Evolutionary conservation across 2,888 invertebrate genomes (phyloP).

Genomic region (Mythimna lalbum): DNA sequence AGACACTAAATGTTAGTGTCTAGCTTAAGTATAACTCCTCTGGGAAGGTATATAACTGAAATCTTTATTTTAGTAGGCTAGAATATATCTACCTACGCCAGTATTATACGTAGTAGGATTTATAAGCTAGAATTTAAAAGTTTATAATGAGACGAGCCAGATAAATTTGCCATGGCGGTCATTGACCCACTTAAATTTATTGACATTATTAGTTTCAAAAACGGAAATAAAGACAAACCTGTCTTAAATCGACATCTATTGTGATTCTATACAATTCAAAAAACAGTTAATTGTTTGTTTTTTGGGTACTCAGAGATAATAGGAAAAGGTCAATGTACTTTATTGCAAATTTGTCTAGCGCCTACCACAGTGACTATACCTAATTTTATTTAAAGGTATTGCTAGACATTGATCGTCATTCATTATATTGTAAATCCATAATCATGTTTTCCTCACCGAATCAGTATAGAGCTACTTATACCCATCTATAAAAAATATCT

Average conservation of each 20-base stretch:
- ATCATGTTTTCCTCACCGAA: neutral
- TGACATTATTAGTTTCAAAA: too few relatives aligned
- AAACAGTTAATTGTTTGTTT: too few relatives aligned
- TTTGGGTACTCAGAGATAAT: too few relatives aligned
- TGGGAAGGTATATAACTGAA: slow-evolving; percentile 65
- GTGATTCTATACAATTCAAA: too few relatives aligned
- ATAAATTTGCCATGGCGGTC: too few relatives aligned
- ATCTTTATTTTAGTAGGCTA: slow-evolving; percentile 36
- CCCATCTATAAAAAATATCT: neutral
- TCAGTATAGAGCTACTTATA: slow-evolving; percentile 5
- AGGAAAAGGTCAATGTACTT: too few relatives aligned
- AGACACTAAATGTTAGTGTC: slow-evolving; percentile 72
- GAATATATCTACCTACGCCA: neutral
- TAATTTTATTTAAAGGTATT: slow-evolving; percentile 1
- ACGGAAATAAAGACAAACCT: too few relatives aligned
- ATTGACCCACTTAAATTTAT: too few relatives aligned
- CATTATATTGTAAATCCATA: neutral
- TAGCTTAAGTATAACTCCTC: slow-evolving; percentile 61
- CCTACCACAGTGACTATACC: too few relatives aligned
- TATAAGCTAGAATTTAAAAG: slow-evolving; percentile 1
- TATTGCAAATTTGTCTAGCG: too few relatives aligned
- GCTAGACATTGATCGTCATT: neutral
- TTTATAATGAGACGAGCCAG: too few relatives aligned
- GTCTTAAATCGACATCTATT: too few relatives aligned
- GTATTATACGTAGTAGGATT: neutral